Evolutionary conservation across 2,113 vertebrate genomes (phyloP).

Genomic region (Dromaius novaehollandiae): DNA sequence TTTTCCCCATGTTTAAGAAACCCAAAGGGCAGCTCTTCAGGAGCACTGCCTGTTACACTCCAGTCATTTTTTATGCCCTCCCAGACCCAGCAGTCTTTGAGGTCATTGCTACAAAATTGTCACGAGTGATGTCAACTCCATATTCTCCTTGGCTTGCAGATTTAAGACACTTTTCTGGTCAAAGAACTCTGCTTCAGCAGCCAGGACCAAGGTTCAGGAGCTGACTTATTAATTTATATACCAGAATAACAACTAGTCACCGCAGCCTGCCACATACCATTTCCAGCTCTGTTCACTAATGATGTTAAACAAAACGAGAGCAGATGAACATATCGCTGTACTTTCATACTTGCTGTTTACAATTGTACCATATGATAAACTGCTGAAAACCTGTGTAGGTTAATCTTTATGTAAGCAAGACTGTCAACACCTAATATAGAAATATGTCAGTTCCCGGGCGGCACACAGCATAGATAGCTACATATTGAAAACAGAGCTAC

Average conservation of each 20-base stretch:
- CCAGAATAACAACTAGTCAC: neutral
- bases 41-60: neutral
- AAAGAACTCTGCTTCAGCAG: neutral
- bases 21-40: neutral
- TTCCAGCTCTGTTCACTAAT: conserved; percentile 42
- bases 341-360: conserved; percentile 1
- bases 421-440: conserved; percentile 56
- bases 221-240: neutral
- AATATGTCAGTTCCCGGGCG: conserved; percentile 1
- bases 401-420: conserved; percentile 65
- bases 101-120: neutral
- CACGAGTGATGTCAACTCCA: neutral
- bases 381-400: conserved; percentile 51
- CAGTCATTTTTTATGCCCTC: neutral
- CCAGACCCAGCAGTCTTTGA: neutral
- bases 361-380: conserved; percentile 54
- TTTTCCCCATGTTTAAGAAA: neutral
- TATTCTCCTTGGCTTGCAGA: neutral
- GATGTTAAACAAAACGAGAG: conserved; percentile 46
- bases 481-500: conserved; percentile 10
- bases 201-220: neutral
- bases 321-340: conserved; percentile 24
- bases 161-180: neutral
- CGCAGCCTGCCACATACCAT: neutral
- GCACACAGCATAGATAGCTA: neutral